Percentiles rank a stretch among this genome's conserved stretches.
Conservation (phyloP, 2,113 vertebrate species). For the Felis catus region F.catus_Fca126_mat1.0 CM031417.1:73146501-73147000, state of each 20-base stretch:
- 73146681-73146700: not conserved
- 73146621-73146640: constrained; percentile 15
- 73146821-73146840: not conserved
- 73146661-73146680: not conserved
- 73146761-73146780: constrained; percentile 74
- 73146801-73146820: constrained; percentile 31
- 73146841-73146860: not conserved
- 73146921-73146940: not conserved
- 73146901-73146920: not conserved
- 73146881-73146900: not conserved
- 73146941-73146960: not conserved
- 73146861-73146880: not conserved
- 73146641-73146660: not conserved
- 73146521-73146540: constrained; percentile 65
- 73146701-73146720: constrained; percentile 53
- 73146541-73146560: constrained; percentile 69
- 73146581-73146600: constrained; percentile 61
- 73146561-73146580: constrained; percentile 76
- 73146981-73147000: constrained; percentile 37
- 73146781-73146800: constrained; percentile 72
- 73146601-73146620: constrained; percentile 49
- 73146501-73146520: constrained; percentile 74
- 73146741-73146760: not conserved
- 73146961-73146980: not conserved
- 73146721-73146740: constrained; percentile 61